phyloP scores from a whole-genome alignment of 2,797 vertebrate species.

The Spea hammondii region DNA sequence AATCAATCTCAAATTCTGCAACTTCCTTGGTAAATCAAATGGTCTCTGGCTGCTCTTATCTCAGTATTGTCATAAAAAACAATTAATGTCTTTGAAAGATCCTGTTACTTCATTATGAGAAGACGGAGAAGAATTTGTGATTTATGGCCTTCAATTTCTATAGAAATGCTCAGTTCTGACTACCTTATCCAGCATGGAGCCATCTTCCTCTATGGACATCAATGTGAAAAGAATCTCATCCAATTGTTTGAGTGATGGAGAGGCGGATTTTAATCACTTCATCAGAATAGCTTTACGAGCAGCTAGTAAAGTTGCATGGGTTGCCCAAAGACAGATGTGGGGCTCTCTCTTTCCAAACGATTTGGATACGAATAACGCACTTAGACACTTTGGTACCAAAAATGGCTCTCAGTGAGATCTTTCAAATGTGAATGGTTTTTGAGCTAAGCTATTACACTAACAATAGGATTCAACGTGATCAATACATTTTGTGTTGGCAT shows the following conservation, averaged over 20 bases:
- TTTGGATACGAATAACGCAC: neutral
- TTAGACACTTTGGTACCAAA: neutral
- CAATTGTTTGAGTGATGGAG: constrained; percentile 22
- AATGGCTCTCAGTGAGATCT: too few relatives aligned
- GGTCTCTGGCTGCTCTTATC: constrained; percentile 10
- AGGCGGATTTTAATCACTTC: constrained; percentile 1
- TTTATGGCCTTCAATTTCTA: constrained; percentile 15
- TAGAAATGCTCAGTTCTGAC: constrained; percentile 3
- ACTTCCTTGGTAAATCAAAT: constrained; percentile 16
- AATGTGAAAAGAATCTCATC: constrained; percentile 17
- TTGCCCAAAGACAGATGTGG: neutral
- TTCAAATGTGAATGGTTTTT: too few relatives aligned
- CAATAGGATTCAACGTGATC: too few relatives aligned
- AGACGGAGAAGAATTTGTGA: constrained; percentile 1
- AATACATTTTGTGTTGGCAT: too few relatives aligned
- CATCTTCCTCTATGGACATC: constrained; percentile 22
- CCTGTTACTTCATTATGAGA: constrained; percentile 13
- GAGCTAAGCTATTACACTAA: too few relatives aligned
- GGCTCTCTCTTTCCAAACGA: neutral
- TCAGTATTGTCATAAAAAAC: constrained; percentile 23
- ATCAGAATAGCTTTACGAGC: constrained; percentile 11
- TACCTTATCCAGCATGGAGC: constrained; percentile 17
- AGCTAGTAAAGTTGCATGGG: constrained; percentile 10
- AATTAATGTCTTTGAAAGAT: constrained; percentile 24
- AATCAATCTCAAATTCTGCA: constrained; percentile 4